Percentiles rank a stretch among this genome's conserved stretches.
phyloP scores from a whole-genome alignment of 2,113 vertebrate species.

The Eulemur macaco region DNA sequence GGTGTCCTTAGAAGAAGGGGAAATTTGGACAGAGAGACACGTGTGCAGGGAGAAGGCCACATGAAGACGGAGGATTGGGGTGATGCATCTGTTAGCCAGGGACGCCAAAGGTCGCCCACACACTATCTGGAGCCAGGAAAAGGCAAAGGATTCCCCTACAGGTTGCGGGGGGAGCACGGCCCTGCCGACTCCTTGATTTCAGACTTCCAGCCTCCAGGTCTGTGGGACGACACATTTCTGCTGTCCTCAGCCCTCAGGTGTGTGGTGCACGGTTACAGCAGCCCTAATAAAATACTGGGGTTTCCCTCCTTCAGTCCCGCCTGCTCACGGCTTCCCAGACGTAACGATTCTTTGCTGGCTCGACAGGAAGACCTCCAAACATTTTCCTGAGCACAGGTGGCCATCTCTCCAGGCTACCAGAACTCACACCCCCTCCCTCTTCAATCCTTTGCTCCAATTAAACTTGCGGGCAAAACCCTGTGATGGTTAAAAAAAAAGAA shows the following conservation, averaged over 20 bases:
- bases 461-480: background rate
- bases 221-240: background rate
- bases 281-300: background rate
- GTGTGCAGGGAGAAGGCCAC: background rate
- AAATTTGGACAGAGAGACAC: background rate
- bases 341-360: background rate
- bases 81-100: accelerated
- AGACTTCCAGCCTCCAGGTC: background rate
- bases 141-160: background rate
- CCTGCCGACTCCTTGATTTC: background rate
- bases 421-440: background rate
- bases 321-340: background rate
- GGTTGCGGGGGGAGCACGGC: background rate
- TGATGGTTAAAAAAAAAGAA: no score
- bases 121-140: background rate
- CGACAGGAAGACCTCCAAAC: background rate
- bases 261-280: background rate
- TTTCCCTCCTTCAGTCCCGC: background rate
- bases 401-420: background rate
- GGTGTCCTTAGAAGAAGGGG: background rate
- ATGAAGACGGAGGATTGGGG: background rate
- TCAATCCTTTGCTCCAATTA: background rate
- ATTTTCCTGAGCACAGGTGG: background rate
- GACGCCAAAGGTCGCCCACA: background rate
- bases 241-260: background rate